Percentiles rank a stretch among this genome's conserved stretches.
Conservation (phyloP, 2,797 vertebrate species). For the Sebastes diaconus region DNA sequence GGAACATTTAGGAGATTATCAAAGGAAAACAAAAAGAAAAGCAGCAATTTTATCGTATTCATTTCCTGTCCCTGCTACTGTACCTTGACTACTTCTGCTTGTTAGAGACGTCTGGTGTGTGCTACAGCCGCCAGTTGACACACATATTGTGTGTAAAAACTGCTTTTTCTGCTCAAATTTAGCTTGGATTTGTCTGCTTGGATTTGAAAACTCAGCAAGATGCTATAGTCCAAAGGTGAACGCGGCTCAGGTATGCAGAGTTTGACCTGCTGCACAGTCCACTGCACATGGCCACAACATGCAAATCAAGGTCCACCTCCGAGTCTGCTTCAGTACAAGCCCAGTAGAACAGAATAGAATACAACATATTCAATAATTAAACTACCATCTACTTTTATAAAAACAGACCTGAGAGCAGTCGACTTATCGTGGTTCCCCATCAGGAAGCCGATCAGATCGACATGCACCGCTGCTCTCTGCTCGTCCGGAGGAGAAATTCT, state of each 20-base stretch:
- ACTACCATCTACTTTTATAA: background rate
- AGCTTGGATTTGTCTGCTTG: background rate
- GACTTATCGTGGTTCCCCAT: conserved; percentile 1
- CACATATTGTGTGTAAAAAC: background rate
- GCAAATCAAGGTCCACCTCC: background rate
- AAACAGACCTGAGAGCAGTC: conserved; percentile 19
- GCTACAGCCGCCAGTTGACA: background rate
- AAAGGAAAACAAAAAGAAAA: background rate
- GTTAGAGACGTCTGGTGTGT: background rate
- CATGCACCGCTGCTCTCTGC: background rate
- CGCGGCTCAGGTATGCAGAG: background rate
- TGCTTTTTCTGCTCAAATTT: background rate
- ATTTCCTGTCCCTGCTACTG: background rate
- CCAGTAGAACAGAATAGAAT: rapidly evolving
- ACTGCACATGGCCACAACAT: background rate
- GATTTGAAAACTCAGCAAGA: background rate
- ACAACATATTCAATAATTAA: background rate
- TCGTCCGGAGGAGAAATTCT: conserved; percentile 2
- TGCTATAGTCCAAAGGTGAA: background rate
- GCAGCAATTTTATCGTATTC: no score
- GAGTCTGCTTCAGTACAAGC: background rate
- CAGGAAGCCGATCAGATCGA: conserved; percentile 18
- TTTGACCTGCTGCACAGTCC: background rate
- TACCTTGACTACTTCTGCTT: background rate
- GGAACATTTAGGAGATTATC: background rate